phyloP scores from a whole-genome alignment of 2,888 invertebrate genomes.

The Quadroppia sp. region DNA sequence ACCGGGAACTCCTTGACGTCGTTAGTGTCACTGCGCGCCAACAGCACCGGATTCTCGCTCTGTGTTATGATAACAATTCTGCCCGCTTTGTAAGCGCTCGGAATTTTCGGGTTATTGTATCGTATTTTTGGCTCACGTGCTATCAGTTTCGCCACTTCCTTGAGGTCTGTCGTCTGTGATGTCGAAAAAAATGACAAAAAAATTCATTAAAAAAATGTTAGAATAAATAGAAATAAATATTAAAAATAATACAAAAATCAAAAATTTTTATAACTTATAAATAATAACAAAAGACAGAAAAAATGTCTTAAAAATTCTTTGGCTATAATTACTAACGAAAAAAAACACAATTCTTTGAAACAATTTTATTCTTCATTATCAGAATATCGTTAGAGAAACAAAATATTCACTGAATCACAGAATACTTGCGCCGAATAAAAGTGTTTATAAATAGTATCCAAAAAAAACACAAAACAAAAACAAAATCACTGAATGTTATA shows the following conservation, averaged over 20 bases:
- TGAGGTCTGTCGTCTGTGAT: conserved; percentile 43
- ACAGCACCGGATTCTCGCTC: conserved; percentile 75
- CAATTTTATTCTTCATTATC: no score
- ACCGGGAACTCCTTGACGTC: conserved; percentile 68
- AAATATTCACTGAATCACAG: no score
- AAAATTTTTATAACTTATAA: no score
- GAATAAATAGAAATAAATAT: not conserved
- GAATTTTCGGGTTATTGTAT: conserved; percentile 57
- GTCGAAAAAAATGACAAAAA: no score
- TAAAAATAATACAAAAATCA: not conserved
- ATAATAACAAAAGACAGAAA: no score
- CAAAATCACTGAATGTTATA: conserved; percentile 9
- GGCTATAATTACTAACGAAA: no score
- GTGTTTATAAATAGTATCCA: no score
- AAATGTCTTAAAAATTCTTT: no score
- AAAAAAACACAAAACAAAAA: no score
- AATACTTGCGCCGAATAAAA: not conserved
- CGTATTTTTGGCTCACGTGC: conserved; percentile 66
- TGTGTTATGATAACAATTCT: conserved; percentile 88
- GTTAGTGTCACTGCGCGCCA: conserved; percentile 59
- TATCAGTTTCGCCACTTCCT: conserved; percentile 43
- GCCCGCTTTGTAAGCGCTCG: conserved; percentile 58
- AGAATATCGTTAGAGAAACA: no score
- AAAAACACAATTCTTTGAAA: no score
- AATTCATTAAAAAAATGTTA: no score